Base-by-base conservation (phyloP, 2,113 vertebrate genomes). In the Entomyzon cyanotis region DNA sequence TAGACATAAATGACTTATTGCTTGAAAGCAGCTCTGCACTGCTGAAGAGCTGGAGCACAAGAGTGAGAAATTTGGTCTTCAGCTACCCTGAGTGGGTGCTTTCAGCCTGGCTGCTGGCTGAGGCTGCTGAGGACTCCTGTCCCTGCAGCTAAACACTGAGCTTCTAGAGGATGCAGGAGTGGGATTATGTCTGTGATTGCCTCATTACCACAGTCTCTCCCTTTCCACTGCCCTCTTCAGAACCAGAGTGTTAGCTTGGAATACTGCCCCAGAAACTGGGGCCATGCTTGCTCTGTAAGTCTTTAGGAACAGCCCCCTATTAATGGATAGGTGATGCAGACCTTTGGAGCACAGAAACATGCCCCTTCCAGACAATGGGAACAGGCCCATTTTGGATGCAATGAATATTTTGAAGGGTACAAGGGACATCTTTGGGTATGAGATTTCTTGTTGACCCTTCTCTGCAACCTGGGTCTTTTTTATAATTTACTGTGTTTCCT, bases 1-100 rank as follows among this genome's bases (percentile, higher is more conserved):
- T 70, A 70, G 60, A 78, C 56, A 75, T 63, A 88, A 96, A 94
- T 41, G 41, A 90, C 71, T 93, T 94, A 78, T 2, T 74, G 87
- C 75, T 80, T 87, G 75, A 90, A 93, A 87, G 76, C 83, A 90
- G 55, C 87, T 73, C 50, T 85, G 82, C 2, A 5, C 52, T 90
- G 80, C 81, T 87, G 78, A 91, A 62, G 63, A 83, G 67, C 71
- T 88, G 59, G 41, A 85, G 74, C 75, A 69, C 41, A 20, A 16
- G 68, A 79, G 59, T 77, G 56, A 95, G 92, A 90, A 93, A 84
- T 23, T 35, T 35, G 39, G 71, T 82, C 50, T 74, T 58, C 50
- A 83, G 71, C 49, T 87, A 33, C 30, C 35, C 44, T 78, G 65
- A 60, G 56, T 2, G 5, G n/a, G 24, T 81, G 53, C 50, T 67